Evolutionary conservation across 2,797 vertebrate species (phyloP).

Genomic region (Rhyacichthys aspro): DNA sequence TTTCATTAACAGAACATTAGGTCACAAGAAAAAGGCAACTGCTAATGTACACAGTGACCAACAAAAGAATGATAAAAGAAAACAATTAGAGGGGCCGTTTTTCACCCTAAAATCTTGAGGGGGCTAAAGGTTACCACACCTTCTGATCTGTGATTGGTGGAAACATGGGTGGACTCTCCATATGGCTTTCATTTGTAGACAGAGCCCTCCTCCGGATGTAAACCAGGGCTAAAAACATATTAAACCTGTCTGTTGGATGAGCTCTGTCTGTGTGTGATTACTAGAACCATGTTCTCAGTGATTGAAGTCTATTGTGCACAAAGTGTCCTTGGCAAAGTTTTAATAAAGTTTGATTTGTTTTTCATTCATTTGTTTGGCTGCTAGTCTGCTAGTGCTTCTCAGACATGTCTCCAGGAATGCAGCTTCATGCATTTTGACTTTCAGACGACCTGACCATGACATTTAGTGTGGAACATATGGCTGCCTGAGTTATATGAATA

Average conservation of each 20-base stretch:
- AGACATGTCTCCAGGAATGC: too few species aligned
- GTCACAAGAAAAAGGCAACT: too few species aligned
- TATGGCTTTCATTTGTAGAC: conserved; percentile 43
- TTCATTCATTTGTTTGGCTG: neutral
- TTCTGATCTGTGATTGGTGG: conserved; percentile 47
- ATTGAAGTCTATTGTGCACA: neutral
- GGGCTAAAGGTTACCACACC: neutral
- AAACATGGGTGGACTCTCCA: conserved; percentile 19
- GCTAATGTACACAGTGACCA: too few species aligned
- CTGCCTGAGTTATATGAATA: neutral
- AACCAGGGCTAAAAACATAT: neutral
- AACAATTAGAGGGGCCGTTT: too few species aligned
- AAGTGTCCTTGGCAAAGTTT: conserved; percentile 4
- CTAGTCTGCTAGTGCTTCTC: neutral
- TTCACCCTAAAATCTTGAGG: neutral
- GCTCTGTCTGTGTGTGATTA: conserved; percentile 4
- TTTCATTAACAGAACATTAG: too few species aligned
- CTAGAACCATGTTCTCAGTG: neutral
- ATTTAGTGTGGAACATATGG: neutral
- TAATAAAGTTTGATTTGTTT: conserved; percentile 16
- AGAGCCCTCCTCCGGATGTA: neutral
- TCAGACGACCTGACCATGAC: conserved; percentile 2
- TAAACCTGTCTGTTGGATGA: neutral
- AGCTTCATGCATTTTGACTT: neutral
- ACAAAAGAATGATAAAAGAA: too few species aligned